These are phyloP conservation scores for Magallana ariakensis DNA, from an alignment of 1,140 invertebrate species.

Conservation along the genomic window DNA sequence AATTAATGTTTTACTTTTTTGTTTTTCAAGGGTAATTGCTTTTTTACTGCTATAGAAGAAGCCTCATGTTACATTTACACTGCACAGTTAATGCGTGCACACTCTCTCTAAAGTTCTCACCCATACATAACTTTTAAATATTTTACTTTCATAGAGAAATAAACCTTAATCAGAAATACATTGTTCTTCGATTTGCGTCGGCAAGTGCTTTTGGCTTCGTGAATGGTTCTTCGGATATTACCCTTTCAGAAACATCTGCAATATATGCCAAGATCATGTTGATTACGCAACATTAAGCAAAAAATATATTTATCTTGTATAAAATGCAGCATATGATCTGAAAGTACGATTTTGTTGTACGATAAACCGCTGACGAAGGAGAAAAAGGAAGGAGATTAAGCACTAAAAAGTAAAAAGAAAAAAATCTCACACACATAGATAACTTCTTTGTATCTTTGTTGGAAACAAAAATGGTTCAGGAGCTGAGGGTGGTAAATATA, in stretches of 20 bases:
- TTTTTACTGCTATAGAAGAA: not conserved
- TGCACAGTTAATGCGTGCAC: not conserved
- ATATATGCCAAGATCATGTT: not conserved
- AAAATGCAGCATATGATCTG: not conserved
- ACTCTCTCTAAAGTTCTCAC: not conserved
- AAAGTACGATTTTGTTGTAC: not conserved
- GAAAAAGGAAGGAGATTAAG: not conserved
- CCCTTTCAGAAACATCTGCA: not conserved
- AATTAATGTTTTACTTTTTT: not conserved
- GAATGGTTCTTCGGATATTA: not conserved
- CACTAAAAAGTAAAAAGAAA: not conserved
- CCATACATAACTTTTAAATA: not conserved
- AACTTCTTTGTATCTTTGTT: not conserved
- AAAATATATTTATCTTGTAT: constrained; percentile 10
- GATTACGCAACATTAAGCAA: constrained; percentile 34
- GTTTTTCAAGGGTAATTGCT: not conserved
- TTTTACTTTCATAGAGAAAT: constrained; percentile 9
- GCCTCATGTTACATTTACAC: not conserved
- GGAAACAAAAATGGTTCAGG: not conserved
- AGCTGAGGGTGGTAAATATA: not conserved
- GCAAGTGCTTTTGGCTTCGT: not conserved
- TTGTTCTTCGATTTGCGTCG: not conserved
- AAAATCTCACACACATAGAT: not conserved
- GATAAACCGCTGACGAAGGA: not conserved
- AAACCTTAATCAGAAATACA: not conserved